A percentile compares a stretch with the other conserved stretches of the same genome.
Evolutionary conservation across 2,113 vertebrate genomes (phyloP).

Genomic region (Nannospalax galili): DNA sequence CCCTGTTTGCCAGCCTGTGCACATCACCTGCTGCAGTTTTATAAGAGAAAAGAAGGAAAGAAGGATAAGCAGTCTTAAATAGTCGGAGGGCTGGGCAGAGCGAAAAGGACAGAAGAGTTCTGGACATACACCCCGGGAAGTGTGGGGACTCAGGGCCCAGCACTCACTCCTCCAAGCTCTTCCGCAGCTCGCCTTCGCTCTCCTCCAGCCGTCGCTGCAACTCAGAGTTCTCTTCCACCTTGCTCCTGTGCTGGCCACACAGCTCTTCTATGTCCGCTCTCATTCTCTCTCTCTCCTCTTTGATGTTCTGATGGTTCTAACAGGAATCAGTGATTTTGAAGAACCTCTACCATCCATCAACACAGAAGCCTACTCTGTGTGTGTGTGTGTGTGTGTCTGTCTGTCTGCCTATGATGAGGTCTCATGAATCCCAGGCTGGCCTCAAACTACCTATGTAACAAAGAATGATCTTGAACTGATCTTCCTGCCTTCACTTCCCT

Average conservation of each 20-base stretch:
- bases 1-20: neutral
- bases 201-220: conserved; percentile 90
- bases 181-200: conserved; percentile 91
- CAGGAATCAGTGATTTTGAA: neutral
- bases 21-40: neutral
- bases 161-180: conserved; percentile 96
- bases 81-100: neutral
- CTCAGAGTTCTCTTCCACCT: conserved; percentile 85
- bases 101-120: neutral
- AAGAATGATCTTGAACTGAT: neutral
- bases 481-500: neutral
- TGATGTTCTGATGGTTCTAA: conserved; percentile 88
- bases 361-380: neutral
- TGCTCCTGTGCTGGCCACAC: conserved; percentile 86
- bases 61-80: neutral
- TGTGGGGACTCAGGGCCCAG: neutral
- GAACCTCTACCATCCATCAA: neutral
- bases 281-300: conserved; percentile 87
- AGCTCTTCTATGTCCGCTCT: conserved; percentile 87
- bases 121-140: neutral
- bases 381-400: neutral
- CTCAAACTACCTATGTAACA: neutral
- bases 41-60: neutral
- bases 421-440: neutral
- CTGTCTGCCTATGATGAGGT: neutral